Evolutionary conservation across 1,140 invertebrate genomes (phyloP).

Genomic region (Mya arenaria): DNA sequence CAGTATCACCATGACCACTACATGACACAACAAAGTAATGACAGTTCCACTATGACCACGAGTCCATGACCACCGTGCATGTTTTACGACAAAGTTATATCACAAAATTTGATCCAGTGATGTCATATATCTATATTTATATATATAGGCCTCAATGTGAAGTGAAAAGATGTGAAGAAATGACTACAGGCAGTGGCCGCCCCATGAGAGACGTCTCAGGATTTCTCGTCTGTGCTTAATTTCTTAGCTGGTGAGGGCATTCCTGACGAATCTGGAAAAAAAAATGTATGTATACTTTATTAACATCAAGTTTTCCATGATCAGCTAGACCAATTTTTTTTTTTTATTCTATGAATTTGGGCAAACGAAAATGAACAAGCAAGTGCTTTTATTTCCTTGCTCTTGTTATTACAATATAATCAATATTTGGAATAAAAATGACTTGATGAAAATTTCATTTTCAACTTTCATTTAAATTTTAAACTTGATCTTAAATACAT

Average conservation of each 20-base stretch:
- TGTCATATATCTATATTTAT: too few relatives aligned
- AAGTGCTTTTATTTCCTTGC: neutral
- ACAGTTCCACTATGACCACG: too few relatives aligned
- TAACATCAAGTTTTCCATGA: neutral
- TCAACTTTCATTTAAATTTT: neutral
- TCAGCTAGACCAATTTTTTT: too few relatives aligned
- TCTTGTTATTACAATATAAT: neutral
- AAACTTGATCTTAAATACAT: neutral
- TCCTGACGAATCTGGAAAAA: conserved; percentile 43
- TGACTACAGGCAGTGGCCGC: too few relatives aligned
- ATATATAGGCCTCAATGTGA: too few relatives aligned
- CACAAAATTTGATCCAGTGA: too few relatives aligned
- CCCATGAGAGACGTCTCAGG: too few relatives aligned
- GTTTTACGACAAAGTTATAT: too few relatives aligned
- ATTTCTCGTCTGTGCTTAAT: conserved; percentile 14
- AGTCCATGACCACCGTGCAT: too few relatives aligned
- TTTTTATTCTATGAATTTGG: neutral
- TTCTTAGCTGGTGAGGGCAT: conserved; percentile 39
- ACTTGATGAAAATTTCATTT: neutral
- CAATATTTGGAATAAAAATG: neutral
- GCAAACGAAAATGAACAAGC: neutral
- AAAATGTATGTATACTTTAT: neutral
- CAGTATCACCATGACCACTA: too few relatives aligned
- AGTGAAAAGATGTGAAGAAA: too few relatives aligned
- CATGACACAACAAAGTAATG: too few relatives aligned